Conservation (phyloP, 2,797 vertebrate genomes). For the Trematomus bernacchii region DNA sequence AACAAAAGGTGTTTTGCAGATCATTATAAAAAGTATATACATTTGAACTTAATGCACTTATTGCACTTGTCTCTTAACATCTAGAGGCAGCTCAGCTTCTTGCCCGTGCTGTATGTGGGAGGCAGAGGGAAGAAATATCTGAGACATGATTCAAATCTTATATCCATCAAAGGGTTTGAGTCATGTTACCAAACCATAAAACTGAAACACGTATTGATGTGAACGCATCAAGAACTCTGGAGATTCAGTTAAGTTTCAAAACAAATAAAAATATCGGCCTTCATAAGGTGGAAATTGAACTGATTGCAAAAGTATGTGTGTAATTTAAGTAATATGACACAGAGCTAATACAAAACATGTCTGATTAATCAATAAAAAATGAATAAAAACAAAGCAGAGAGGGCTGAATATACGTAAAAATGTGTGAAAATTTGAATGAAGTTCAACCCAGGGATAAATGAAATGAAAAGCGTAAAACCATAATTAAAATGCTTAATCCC, state of each 20-base stretch:
- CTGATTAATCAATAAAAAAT: not conserved
- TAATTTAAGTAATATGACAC: not conserved
- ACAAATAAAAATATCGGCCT: slow-evolving; percentile 34
- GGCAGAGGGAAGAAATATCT: slow-evolving; percentile 52
- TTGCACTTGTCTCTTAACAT: slow-evolving; percentile 1
- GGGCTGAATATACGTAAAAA: too few relatives aligned
- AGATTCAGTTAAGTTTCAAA: slow-evolving; percentile 37
- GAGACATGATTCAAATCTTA: slow-evolving; percentile 66
- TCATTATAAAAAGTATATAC: not conserved
- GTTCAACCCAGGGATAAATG: not conserved
- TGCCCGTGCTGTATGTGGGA: slow-evolving; percentile 40
- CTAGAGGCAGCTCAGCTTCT: not conserved
- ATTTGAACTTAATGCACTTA: not conserved
- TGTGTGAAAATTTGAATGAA: not conserved
- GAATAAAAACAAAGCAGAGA: not conserved
- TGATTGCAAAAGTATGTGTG: not conserved
- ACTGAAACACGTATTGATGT: slow-evolving; percentile 50
- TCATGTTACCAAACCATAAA: slow-evolving; percentile 57
- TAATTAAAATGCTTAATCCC: slow-evolving; percentile 17
- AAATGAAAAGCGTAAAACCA: slow-evolving; percentile 12
- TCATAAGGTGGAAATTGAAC: not conserved
- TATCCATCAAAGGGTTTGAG: slow-evolving; percentile 67
- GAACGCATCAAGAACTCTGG: slow-evolving; percentile 20
- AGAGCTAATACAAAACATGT: not conserved
- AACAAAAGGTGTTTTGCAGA: not conserved